A percentile compares a stretch with the other conserved stretches of the same genome.
Evolutionary conservation across 2,888 invertebrate species (phyloP).

Genomic region (Platerodrilus igneus): DNA sequence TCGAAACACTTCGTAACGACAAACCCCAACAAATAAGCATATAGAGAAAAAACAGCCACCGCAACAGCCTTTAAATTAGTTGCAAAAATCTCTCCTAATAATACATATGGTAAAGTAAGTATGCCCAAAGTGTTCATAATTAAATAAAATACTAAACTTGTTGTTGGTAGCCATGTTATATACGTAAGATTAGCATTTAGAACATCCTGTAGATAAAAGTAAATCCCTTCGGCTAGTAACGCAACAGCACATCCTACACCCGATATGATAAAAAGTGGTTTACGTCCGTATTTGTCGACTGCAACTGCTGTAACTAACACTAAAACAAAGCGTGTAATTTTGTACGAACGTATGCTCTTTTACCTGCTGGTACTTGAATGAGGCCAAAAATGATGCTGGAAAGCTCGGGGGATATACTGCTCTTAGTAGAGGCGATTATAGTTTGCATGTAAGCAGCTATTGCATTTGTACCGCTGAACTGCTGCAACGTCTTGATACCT

Average conservation of each 20-base stretch:
- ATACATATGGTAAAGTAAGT: constrained; percentile 57
- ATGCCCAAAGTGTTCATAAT: constrained; percentile 56
- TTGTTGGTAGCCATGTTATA: constrained; percentile 52
- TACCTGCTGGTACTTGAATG: constrained; percentile 48
- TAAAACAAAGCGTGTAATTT: constrained; percentile 38
- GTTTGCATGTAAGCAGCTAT: not conserved
- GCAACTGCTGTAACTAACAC: constrained; percentile 53
- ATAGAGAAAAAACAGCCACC: constrained; percentile 54
- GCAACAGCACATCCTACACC: constrained; percentile 53
- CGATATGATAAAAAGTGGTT: too few relatives aligned
- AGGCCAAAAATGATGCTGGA: constrained; percentile 49
- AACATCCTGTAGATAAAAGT: too few relatives aligned
- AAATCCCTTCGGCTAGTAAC: constrained; percentile 50
- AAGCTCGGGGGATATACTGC: not conserved
- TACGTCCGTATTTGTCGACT: constrained; percentile 47
- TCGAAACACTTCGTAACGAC: constrained; percentile 57
- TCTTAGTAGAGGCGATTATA: not conserved
- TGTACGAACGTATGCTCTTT: too few relatives aligned
- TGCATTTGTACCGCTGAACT: not conserved
- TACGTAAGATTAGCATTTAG: constrained; percentile 45
- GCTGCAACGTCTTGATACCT: not conserved
- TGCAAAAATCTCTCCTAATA: constrained; percentile 61
- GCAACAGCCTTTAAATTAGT: constrained; percentile 60
- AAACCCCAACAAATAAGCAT: constrained; percentile 55
- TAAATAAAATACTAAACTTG: constrained; percentile 55